These are phyloP conservation scores for Lepas anatifera DNA, from an alignment of 2,888 invertebrate species.

Conservation along the genomic window DNA sequence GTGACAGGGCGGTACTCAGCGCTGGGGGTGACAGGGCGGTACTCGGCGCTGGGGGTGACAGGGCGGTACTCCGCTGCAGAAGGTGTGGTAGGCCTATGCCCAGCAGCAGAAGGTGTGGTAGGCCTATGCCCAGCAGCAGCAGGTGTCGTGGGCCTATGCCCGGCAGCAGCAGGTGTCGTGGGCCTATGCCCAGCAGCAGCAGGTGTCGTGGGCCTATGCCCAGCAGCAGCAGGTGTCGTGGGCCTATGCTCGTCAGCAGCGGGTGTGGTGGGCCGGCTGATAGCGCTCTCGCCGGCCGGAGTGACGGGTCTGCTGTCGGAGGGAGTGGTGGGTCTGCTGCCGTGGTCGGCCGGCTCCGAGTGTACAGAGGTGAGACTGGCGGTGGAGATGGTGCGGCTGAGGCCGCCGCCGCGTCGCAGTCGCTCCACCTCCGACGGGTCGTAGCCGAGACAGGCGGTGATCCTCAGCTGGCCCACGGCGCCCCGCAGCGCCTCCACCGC, in stretches of 20 bases:
- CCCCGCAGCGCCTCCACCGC: constrained; percentile 76
- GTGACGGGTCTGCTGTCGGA: constrained; percentile 28
- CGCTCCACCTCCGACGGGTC: constrained; percentile 33
- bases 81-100: not conserved
- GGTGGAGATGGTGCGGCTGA: not conserved
- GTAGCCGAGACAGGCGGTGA: constrained; percentile 81
- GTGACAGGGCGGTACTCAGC: constrained; percentile 59
- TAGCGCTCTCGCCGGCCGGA: too few species aligned
- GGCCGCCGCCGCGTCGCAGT: constrained; percentile 32
- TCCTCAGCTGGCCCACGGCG: constrained; percentile 65
- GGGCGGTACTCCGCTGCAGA: not conserved
- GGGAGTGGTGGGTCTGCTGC: not conserved
- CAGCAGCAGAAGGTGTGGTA: too few species aligned
- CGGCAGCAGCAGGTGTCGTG: not conserved
- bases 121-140: too few species aligned
- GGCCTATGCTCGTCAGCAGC: too few species aligned
- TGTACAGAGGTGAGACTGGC: not conserved
- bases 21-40: constrained; percentile 62
- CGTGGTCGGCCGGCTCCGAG: not conserved
- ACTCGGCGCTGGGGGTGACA: not conserved
- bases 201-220: not conserved
- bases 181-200: not conserved
- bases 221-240: too few species aligned
- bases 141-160: not conserved
- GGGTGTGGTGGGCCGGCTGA: not conserved